Conservation (phyloP, 1,140 invertebrate genomes). For the Notospermus geniculatus region DNA sequence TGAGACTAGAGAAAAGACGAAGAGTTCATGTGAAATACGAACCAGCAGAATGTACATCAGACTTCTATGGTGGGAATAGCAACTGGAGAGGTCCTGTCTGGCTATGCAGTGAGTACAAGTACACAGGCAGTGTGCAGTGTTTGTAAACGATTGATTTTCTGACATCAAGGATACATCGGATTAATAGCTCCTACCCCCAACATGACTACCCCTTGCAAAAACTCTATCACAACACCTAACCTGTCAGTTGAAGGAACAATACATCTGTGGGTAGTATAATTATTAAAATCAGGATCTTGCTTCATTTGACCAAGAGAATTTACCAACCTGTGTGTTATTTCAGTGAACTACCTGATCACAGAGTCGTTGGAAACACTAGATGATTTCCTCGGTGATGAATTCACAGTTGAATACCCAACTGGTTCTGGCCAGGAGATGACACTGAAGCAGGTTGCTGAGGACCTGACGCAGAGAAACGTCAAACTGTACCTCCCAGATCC, state of each 20-base stretch:
- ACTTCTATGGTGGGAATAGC: conserved; percentile 58
- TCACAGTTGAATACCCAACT: conserved; percentile 54
- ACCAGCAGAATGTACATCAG: conserved; percentile 52
- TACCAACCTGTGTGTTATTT: conserved; percentile 14
- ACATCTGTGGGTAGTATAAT: no score
- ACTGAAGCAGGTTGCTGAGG: conserved; percentile 43
- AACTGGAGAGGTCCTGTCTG: conserved; percentile 59
- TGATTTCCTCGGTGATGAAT: conserved; percentile 48
- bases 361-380: conserved; percentile 51
- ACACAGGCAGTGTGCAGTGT: conserved; percentile 18
- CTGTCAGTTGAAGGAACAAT: no score
- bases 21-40: conserved; percentile 45
- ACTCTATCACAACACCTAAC: no score
- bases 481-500: conserved; percentile 47
- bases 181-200: background rate
- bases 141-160: background rate
- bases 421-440: conserved; percentile 46
- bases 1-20: conserved; percentile 32
- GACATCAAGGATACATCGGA: background rate
- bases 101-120: conserved; percentile 48
- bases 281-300: background rate
- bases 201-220: no score
- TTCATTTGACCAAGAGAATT: background rate
- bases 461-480: conserved; percentile 41
- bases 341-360: conserved; percentile 53